Conservation (phyloP, 1,140 invertebrate genomes). For the Apis mellifera region Amel_HAv3.1 CM009931.2:10697001-10697500, state of each 20-base stretch:
- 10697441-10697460: conserved; percentile 60
- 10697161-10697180: no score
- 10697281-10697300: conserved; percentile 35
- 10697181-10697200: no score
- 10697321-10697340: conserved; percentile 67
- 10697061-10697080: no score
- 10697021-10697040: no score
- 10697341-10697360: conserved; percentile 66
- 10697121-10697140: no score
- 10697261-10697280: conserved; percentile 15
- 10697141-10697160: no score
- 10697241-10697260: not conserved
- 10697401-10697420: conserved; percentile 70
- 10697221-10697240: no score
- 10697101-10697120: no score
- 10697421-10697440: conserved; percentile 61
- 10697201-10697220: no score
- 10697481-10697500: conserved; percentile 48
- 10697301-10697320: conserved; percentile 40
- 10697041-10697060: no score
- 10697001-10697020: no score
- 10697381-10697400: conserved; percentile 67
- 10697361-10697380: conserved; percentile 70
- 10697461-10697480: conserved; percentile 53
- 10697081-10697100: no score